Percentiles rank a stretch among this genome's conserved stretches.
Evolutionary conservation across 2,113 vertebrate genomes (phyloP).

Genomic region (Eulemur macaco): DNA sequence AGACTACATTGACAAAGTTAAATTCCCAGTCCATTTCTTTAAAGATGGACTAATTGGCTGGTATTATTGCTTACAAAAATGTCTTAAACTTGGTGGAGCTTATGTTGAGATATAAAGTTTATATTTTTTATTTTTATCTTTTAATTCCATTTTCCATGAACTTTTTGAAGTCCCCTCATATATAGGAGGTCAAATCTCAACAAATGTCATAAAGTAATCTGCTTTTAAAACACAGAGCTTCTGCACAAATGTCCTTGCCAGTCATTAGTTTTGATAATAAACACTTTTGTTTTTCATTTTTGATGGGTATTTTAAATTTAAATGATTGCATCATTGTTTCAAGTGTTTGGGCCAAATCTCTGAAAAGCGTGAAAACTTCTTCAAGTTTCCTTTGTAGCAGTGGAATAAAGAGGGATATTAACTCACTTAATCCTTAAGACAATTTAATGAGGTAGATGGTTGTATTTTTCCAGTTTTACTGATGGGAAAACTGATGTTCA

Average conservation of each 20-base stretch:
- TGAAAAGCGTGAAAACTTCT: not conserved
- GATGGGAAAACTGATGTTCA: not conserved
- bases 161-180: not conserved
- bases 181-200: not conserved
- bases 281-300: not conserved
- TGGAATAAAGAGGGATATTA: not conserved
- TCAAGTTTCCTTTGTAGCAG: not conserved
- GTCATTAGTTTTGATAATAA: not conserved
- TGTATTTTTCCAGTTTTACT: not conserved
- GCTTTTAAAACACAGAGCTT: not conserved
- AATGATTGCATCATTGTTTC: not conserved
- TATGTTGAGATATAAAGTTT: not conserved
- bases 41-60: too few species aligned
- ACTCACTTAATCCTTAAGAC: not conserved
- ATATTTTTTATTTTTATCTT: not conserved
- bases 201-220: not conserved
- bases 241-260: not conserved
- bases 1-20: too few species aligned
- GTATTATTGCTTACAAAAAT: not conserved
- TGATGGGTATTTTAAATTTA: not conserved
- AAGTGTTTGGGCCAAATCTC: not conserved
- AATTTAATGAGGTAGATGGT: not conserved
- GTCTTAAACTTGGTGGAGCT: not conserved
- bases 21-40: not conserved
- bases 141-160: not conserved